Base-by-base conservation (phyloP, 1,140 invertebrate species). In the Euglossa dilemma region DNA sequence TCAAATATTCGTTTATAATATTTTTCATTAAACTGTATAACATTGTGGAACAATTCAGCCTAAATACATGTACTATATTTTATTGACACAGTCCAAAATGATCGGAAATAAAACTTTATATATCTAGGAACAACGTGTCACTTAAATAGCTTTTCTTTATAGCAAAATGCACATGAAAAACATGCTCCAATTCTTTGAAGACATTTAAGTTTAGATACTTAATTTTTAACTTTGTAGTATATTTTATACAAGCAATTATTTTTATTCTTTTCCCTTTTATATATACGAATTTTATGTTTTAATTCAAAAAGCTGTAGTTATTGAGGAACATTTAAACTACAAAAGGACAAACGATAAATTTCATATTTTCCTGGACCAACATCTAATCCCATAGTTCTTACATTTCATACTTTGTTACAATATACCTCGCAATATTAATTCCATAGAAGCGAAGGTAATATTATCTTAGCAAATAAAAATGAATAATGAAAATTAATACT, bases 31-130 rank as follows among this genome's bases (percentile, higher is more conserved):
- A 81, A 75, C 52, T 81, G 71, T 81, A 81, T 75, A 81, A 81
- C 79, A 75, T 81, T 61, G 79, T 75, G 79, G 79, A 81, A 81
- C 79, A 75, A 81, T 75, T 81, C 72, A 81, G 79, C 79, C 72
- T 81, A 81, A 81, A 81, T 81, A 81, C 79, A 75, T 81, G 79
- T 81, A 81, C 79, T 75, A 81, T 81, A 81, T 81, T 75, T 81
- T 81, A 75, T 81, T 66, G 72, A 75, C 79, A 75, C 79, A 80
- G 70, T 80, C 78, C 78, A 74, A 52, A 80, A 74, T 80, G 78
- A 80, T 80, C 69, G 57, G 61, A 81, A 81, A 81, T 81, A 81
- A 81, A 81, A 81, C 70, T 81, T 81, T 74, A 81, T 81, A 81
- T 75, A 75, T 81, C 79, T 81, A 81, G 79, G 79, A 81, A 81